Conservation (phyloP, 1,140 invertebrate species). For the Drosophila tristis region DNA sequence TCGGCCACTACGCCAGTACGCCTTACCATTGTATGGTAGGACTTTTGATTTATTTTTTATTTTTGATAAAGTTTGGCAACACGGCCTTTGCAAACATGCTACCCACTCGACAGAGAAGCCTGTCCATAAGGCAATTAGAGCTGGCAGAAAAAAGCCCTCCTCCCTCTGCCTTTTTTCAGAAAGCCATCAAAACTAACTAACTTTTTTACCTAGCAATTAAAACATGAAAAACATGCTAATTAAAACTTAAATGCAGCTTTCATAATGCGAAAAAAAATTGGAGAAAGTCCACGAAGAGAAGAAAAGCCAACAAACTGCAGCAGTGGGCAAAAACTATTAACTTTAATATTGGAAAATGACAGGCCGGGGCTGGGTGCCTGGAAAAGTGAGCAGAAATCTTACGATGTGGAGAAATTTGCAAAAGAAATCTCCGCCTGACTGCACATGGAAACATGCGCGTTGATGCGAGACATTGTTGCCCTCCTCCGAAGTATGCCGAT, state of each 20-base stretch:
- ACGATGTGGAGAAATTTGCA: constrained; percentile 44
- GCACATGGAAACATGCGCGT: constrained; percentile 65
- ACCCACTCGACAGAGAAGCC: background rate
- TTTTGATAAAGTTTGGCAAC: constrained; percentile 6
- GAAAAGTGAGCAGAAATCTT: constrained; percentile 9
- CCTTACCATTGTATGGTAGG: no score
- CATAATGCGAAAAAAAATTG: background rate
- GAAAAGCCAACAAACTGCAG: constrained; percentile 11
- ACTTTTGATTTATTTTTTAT: background rate
- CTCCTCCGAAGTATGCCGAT: background rate
- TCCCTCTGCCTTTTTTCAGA: background rate
- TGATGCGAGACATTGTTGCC: constrained; percentile 65
- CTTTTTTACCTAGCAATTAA: constrained; percentile 9
- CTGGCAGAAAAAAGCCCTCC: no score
- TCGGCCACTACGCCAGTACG: no score
- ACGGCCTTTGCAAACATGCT: background rate
- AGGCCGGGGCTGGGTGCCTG: no score
- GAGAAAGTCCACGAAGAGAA: constrained; percentile 11
- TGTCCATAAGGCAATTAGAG: constrained; percentile 16
- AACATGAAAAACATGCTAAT: constrained; percentile 36
- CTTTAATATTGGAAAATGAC: constrained; percentile 13
- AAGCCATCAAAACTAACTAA: constrained; percentile 1
- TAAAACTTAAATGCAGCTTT: constrained; percentile 37
- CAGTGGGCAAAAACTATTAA: constrained; percentile 25
- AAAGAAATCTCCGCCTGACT: constrained; percentile 52